phyloP scores from a whole-genome alignment of 2,888 invertebrate genomes.

The Volucella inflata region DNA sequence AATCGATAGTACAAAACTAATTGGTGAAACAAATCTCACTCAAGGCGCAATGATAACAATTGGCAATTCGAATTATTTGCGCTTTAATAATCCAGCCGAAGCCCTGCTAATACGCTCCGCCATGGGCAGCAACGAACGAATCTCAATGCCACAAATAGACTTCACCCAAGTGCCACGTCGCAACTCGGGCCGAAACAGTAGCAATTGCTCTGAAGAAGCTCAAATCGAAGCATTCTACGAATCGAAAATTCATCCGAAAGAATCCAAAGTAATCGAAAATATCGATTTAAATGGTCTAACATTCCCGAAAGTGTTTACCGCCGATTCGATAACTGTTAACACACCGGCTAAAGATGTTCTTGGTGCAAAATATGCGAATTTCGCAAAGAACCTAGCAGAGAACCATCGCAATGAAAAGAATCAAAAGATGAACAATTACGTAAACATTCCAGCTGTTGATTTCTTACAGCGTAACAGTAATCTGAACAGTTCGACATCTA shows the following conservation, averaged over 20 bases:
- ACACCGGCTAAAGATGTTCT: conserved; percentile 93
- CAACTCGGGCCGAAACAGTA: conserved; percentile 76
- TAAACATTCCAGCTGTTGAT: conserved; percentile 80
- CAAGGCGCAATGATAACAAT: conserved; percentile 97
- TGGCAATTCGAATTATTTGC: conserved; percentile 94
- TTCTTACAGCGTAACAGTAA: conserved; percentile 75
- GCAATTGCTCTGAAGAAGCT: conserved; percentile 66
- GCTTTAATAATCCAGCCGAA: conserved; percentile 96
- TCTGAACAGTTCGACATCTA: conserved; percentile 68
- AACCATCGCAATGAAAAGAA: conserved; percentile 83
- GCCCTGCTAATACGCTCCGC: conserved; percentile 94
- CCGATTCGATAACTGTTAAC: conserved; percentile 90
- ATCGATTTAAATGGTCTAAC: conserved; percentile 85
- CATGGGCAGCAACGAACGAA: conserved; percentile 87
- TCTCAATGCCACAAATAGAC: conserved; percentile 91
- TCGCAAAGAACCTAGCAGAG: conserved; percentile 86
- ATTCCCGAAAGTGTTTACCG: conserved; percentile 91
- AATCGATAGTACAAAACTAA: conserved; percentile 90
- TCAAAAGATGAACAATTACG: conserved; percentile 79
- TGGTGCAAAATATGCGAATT: conserved; percentile 87
- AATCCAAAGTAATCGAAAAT: conserved; percentile 55
- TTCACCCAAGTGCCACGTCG: conserved; percentile 83
- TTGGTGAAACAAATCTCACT: conserved; percentile 89
- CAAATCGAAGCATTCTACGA: conserved; percentile 81
- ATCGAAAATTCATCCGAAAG: conserved; percentile 79